These are phyloP conservation scores for Anagrus nilaparvatae DNA, from an alignment of 1,140 invertebrate species.

Conservation along the genomic window DNA sequence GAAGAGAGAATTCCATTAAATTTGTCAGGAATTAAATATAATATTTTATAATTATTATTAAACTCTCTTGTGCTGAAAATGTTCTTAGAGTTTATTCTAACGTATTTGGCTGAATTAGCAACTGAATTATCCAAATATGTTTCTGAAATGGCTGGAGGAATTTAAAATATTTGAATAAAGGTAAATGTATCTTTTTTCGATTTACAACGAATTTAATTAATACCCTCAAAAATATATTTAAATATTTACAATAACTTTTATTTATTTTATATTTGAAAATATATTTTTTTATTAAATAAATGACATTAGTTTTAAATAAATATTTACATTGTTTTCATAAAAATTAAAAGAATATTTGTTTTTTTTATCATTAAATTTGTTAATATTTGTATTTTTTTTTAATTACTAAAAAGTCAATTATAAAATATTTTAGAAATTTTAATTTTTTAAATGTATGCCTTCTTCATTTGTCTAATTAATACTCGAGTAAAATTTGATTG, in stretches of 20 bases:
- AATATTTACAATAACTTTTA: conserved; percentile 4
- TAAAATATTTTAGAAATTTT: too few species aligned
- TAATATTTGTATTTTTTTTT: too few species aligned
- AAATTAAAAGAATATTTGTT: too few species aligned
- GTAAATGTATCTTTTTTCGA: neutral
- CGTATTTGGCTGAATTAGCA: conserved; percentile 61
- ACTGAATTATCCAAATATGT: conserved; percentile 66
- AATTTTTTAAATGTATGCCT: conserved; percentile 1
- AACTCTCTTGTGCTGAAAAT: conserved; percentile 96
- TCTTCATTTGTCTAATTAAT: conserved; percentile 34
- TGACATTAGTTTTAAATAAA: conserved; percentile 13
- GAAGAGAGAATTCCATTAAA: conserved; percentile 25
- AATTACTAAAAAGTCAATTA: too few species aligned
- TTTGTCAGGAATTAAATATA: neutral
- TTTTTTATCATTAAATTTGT: too few species aligned
- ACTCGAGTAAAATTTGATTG: conserved; percentile 83
- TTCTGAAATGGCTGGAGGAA: conserved; percentile 65
- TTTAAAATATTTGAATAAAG: too few species aligned
- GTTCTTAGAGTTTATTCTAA: conserved; percentile 86
- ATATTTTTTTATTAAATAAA: conserved; percentile 2
- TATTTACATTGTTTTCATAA: too few species aligned
- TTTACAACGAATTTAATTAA: neutral
- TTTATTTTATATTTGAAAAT: conserved; percentile 1
- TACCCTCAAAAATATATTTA: too few species aligned
- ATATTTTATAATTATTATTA: conserved; percentile 26